Evolutionary conservation across 2,888 invertebrate genomes (phyloP).

Genomic region (Cephus pygmeus): DNA sequence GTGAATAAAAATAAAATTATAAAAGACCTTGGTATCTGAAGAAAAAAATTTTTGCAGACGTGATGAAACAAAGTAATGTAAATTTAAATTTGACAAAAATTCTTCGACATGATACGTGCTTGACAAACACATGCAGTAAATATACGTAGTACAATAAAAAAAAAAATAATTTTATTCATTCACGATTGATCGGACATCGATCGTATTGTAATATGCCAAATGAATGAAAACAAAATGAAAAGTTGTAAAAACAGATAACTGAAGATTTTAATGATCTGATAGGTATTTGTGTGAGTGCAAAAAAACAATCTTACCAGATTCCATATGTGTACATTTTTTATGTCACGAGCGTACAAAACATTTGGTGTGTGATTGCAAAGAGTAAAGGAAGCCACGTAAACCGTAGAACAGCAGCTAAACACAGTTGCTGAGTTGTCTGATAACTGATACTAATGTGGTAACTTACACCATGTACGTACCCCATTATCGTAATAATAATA

Average conservation of each 20-base stretch:
- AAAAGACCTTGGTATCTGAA: no score
- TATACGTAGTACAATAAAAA: neutral
- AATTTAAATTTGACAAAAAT: neutral
- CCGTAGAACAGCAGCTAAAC: neutral
- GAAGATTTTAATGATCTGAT: neutral
- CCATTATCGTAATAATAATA: neutral
- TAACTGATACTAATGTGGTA: neutral
- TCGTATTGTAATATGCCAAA: neutral
- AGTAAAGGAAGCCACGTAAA: neutral
- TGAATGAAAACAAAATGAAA: neutral
- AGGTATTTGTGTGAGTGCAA: neutral
- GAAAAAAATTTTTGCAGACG: no score
- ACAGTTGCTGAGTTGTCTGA: neutral
- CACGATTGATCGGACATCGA: neutral
- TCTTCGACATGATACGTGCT: neutral
- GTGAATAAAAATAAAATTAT: neutral
- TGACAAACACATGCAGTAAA: neutral
- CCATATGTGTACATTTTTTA: neutral
- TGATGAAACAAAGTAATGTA: no score
- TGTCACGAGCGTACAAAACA: neutral
- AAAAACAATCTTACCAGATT: neutral
- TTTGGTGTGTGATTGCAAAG: neutral
- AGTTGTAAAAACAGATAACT: neutral
- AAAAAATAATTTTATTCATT: neutral
- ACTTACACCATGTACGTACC: neutral